Conservation (phyloP, 1,140 invertebrate species). For the Orius laevigatus region DNA sequence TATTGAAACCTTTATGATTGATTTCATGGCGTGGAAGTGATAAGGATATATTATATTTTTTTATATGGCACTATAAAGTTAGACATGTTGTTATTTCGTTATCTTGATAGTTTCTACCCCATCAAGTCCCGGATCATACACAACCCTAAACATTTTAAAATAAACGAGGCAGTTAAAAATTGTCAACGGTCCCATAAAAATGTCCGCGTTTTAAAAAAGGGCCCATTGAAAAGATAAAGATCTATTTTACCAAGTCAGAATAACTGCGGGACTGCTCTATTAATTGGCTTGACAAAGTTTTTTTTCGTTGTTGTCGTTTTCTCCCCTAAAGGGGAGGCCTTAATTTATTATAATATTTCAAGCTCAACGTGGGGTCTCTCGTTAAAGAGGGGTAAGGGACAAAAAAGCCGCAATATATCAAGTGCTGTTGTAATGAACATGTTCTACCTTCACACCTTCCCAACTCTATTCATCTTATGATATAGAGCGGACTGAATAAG, state of each 20-base stretch:
- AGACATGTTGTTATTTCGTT: no score
- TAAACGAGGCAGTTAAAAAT: slow-evolving; percentile 1
- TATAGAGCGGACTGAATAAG: no score
- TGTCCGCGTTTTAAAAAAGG: slow-evolving; percentile 4
- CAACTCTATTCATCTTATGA: slow-evolving; percentile 10
- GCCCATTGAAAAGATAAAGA: slow-evolving; percentile 8
- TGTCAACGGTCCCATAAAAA: slow-evolving; percentile 9
- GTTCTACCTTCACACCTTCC: slow-evolving; percentile 9
- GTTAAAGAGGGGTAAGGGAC: slow-evolving; percentile 2
- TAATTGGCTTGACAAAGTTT: slow-evolving; percentile 11
- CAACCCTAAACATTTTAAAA: no score
- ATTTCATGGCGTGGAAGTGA: no score
- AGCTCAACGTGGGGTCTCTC: slow-evolving; percentile 7
- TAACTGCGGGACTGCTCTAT: slow-evolving; percentile 5
- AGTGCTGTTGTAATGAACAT: slow-evolving; percentile 8
- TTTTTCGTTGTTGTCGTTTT: slow-evolving; percentile 7
- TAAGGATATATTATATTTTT: no score
- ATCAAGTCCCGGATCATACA: no score
- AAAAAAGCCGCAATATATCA: slow-evolving; percentile 8
- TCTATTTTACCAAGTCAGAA: slow-evolving; percentile 2
- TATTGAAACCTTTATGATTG: no score
- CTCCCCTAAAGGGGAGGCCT: neutral
- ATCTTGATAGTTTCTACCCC: no score
- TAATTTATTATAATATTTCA: slow-evolving; percentile 12
- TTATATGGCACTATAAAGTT: no score